Evolutionary conservation across 2,797 vertebrate species (phyloP).

Genomic region (Atherinosoma microstoma): DNA sequence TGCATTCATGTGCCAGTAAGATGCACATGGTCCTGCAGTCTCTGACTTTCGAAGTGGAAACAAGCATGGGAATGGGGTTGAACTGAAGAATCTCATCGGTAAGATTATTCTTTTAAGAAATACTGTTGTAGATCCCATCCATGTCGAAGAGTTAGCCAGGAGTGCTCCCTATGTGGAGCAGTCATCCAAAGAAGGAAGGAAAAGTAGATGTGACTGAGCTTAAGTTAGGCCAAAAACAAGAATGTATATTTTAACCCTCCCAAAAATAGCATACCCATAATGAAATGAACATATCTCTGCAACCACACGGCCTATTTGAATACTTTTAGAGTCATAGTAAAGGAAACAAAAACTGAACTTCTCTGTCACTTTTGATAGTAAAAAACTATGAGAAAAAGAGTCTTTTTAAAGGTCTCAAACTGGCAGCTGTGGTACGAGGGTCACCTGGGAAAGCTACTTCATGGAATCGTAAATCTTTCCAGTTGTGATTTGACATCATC

Average conservation of each 20-base stretch:
- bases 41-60: conserved; percentile 27
- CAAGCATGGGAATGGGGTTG: neutral
- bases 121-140: neutral
- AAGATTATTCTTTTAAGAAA: neutral
- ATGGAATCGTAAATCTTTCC: conserved; percentile 34
- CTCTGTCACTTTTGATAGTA: neutral
- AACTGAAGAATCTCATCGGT: neutral
- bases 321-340: no score
- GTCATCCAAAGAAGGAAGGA: neutral
- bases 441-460: conserved; percentile 24
- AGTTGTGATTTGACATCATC: conserved; percentile 26
- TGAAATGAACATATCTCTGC: no score
- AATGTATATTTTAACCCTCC: neutral
- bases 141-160: neutral
- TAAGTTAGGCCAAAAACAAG: neutral
- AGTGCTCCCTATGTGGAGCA: neutral
- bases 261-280: no score
- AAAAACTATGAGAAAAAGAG: conserved; percentile 16
- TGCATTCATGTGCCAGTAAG: conserved; percentile 19
- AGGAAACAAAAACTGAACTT: neutral
- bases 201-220: neutral
- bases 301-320: no score
- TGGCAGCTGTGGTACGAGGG: conserved; percentile 14
- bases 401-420: neutral
- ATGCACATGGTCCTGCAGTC: neutral